Evolutionary conservation across 2,113 vertebrate genomes (phyloP).

Genomic region (Neomonachus schauinslandi): DNA sequence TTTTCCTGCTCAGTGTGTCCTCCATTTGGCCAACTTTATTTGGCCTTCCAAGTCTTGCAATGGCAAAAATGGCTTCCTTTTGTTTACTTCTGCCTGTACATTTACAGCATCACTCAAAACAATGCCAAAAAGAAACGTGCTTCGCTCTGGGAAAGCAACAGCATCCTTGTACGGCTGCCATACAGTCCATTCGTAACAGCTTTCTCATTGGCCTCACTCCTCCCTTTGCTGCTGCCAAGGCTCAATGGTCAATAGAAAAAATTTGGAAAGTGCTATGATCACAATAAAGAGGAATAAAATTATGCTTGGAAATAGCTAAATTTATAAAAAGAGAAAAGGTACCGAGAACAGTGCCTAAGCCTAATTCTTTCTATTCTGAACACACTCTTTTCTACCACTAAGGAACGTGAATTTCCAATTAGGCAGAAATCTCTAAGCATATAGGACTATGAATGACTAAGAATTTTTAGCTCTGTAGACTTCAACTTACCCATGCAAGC

Average conservation of each 20-base stretch:
- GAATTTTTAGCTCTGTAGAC: conserved; percentile 12
- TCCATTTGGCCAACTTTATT: not conserved
- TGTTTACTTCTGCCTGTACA: conserved; percentile 53
- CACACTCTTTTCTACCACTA: not conserved
- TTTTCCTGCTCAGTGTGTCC: not conserved
- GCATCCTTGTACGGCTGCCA: conserved; percentile 16
- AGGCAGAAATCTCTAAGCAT: conserved; percentile 27
- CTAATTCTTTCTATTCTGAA: conserved; percentile 29
- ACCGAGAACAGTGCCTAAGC: not conserved
- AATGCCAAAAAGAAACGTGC: conserved; percentile 63
- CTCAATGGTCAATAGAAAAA: conserved; percentile 47
- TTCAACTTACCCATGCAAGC: not conserved
- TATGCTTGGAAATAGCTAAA: conserved; percentile 15
- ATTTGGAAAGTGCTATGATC: not conserved
- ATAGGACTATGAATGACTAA: not conserved
- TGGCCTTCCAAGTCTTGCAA: not conserved
- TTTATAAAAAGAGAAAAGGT: conserved; percentile 47
- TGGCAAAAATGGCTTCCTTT: conserved; percentile 59
- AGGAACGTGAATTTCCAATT: not conserved
- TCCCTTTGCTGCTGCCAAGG: conserved; percentile 58
- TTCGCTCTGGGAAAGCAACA: conserved; percentile 71
- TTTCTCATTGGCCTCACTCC: not conserved
- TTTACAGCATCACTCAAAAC: conserved; percentile 66
- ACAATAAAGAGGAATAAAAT: conserved; percentile 49
- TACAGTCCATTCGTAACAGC: conserved; percentile 51